Base-by-base conservation (phyloP, 2,797 vertebrate species). In the Acanthiza pusilla region DNA sequence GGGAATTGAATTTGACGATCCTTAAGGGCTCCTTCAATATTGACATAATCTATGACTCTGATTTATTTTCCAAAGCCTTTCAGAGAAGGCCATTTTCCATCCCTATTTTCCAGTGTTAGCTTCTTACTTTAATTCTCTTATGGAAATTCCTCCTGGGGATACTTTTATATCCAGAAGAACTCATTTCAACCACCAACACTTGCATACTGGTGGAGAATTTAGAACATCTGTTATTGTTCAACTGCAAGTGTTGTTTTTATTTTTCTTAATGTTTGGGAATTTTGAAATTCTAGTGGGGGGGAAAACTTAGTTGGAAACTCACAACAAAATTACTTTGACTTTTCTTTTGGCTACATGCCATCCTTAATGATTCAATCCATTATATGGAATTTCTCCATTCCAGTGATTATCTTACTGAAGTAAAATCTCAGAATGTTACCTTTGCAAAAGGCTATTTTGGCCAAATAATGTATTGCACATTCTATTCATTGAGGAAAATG, bases 391-490 rank as follows among this genome's bases (percentile, higher is more conserved):
- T 40, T 66, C 21, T 75, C 17, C 13, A 23, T 82, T 66, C 9
- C 62, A 68, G 54, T 51, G 25, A 30, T 23, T 23, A 21, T 18
- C 21, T 74, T 38, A 60, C 30, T 43, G 11, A 94, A 19, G 23
- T 4, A 22, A 5, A 18, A 11, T 60, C 36, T 91, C 36, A 86
- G 38, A 83, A 65, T 29, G 15, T 38, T 55, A 21, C 0, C 0
- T 36, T 84, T 60, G 9, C 17, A 77, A 65, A 84, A 66, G 32
- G 27, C 1, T 17, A 2, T 43, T n/a, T 50, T 45, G 34, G 10
- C 13, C 42, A 78, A 38, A 60, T 53, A 71, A 29, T 27, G 3
- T 18, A 42, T 43, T 20, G 3, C 6, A 34, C n/a, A 42, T 36
- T 63, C 14, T 71, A 55, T 22, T n/a, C 32, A 3, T 51, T 51